Conservation (phyloP, 2,113 vertebrate genomes). For the Salvelinus fontinalis region DNA sequence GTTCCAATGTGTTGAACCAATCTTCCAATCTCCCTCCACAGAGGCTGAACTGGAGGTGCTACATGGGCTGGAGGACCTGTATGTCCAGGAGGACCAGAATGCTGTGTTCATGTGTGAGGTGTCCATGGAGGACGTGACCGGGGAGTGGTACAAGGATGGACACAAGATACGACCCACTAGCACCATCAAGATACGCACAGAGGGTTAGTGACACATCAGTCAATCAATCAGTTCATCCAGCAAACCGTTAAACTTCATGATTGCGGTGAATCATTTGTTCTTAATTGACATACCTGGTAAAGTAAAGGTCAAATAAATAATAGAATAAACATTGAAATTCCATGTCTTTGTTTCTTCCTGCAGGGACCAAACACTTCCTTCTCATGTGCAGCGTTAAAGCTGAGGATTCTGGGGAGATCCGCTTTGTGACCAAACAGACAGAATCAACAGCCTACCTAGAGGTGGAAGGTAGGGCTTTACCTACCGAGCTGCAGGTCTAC, state of each 20-base stretch:
- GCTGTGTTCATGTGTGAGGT: constrained; percentile 88
- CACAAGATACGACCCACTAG: constrained; percentile 75
- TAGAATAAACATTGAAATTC: no score
- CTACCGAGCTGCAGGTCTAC: not conserved
- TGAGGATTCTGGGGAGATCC: constrained; percentile 85
- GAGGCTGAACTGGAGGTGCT: constrained; percentile 80
- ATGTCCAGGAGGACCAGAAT: constrained; percentile 83
- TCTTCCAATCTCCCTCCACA: constrained; percentile 40
- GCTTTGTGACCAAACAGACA: constrained; percentile 76
- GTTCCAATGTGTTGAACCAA: no score
- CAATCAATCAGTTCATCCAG: not conserved
- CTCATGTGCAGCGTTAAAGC: constrained; percentile 79
- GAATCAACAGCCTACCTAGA: constrained; percentile 78
- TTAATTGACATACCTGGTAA: no score
- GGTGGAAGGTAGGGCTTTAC: constrained; percentile 79
- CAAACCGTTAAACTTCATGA: not conserved
- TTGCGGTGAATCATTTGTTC: no score
- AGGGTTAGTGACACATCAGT: constrained; percentile 74
- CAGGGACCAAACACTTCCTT: constrained; percentile 87
- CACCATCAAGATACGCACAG: constrained; percentile 84
- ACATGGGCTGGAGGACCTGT: constrained; percentile 76
- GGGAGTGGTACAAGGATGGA: constrained; percentile 81
- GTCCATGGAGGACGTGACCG: constrained; percentile 75
- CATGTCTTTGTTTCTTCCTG: constrained; percentile 7
- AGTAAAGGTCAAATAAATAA: no score